Conservation (phyloP, 1,140 invertebrate genomes). For the Drosophila oshimai region DNA sequence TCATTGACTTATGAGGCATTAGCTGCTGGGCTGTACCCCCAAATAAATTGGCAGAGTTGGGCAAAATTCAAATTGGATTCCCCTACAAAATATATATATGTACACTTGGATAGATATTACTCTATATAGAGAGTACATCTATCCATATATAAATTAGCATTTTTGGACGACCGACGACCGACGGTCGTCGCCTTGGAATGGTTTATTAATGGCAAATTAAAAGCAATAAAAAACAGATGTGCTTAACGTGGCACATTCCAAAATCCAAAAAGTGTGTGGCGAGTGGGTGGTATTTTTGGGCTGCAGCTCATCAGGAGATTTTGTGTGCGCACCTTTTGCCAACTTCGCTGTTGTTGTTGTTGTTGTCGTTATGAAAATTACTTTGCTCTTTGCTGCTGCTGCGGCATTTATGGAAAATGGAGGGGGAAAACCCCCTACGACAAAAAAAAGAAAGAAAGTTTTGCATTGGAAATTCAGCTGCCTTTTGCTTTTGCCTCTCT, state of each 20-base stretch:
- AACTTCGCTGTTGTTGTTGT: slow-evolving; percentile 69
- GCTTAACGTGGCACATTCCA: slow-evolving; percentile 81
- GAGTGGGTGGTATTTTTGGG: slow-evolving; percentile 8
- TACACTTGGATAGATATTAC: slow-evolving; percentile 19
- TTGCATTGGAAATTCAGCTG: slow-evolving; percentile 75
- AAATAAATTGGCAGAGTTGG: slow-evolving; percentile 13
- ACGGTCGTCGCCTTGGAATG: slow-evolving; percentile 72
- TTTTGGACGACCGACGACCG: slow-evolving; percentile 55
- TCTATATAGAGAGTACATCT: slow-evolving; percentile 37
- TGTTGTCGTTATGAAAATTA: slow-evolving; percentile 80
- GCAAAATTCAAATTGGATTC: slow-evolving; percentile 49
- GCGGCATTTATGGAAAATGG: slow-evolving; percentile 19
- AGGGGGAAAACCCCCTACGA: neutral
- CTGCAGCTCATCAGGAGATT: slow-evolving; percentile 58
- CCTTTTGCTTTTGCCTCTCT: slow-evolving; percentile 53
- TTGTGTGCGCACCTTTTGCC: slow-evolving; percentile 56
- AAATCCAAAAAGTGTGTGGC: slow-evolving; percentile 17
- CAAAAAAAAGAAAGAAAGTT: slow-evolving; percentile 78
- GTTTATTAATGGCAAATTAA: slow-evolving; percentile 83
- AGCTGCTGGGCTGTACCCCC: slow-evolving; percentile 5
- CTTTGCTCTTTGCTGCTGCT: slow-evolving; percentile 73
- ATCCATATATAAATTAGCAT: slow-evolving; percentile 76
- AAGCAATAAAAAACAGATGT: slow-evolving; percentile 83
- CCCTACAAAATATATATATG: slow-evolving; percentile 7
- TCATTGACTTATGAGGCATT: slow-evolving; percentile 72